Conservation (phyloP, 1,140 invertebrate genomes). For the Bradysia coprophila region DNA sequence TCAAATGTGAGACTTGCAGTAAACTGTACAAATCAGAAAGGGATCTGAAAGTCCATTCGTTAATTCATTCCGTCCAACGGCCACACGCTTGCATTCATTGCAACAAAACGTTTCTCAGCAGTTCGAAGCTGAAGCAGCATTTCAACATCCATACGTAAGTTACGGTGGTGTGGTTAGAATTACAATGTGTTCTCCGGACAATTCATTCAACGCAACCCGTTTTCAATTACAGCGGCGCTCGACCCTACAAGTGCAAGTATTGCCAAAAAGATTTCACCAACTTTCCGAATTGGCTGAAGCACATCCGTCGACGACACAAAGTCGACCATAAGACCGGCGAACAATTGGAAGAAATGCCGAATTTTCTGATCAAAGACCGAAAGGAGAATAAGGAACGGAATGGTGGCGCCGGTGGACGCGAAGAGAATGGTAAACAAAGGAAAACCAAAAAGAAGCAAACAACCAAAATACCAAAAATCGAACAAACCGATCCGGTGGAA, state of each 20-base stretch:
- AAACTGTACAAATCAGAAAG: constrained; percentile 31
- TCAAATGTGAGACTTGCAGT: constrained; percentile 25
- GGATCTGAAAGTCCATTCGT: constrained; percentile 28
- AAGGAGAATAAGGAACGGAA: constrained; percentile 17
- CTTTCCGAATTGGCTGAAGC: constrained; percentile 35
- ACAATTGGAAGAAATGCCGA: constrained; percentile 23
- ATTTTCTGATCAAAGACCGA: constrained; percentile 16
- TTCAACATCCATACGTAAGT: constrained; percentile 33
- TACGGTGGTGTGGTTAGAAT: constrained; percentile 4
- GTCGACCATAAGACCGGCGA: constrained; percentile 30
- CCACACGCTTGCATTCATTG: constrained; percentile 28
- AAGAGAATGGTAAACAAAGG: constrained; percentile 3
- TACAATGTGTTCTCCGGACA: too few species aligned
- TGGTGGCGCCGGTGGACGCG: constrained; percentile 12
- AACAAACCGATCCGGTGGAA: not conserved
- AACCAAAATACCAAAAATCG: not conserved
- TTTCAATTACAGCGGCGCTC: too few species aligned
- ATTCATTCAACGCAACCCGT: too few species aligned
- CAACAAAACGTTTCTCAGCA: constrained; percentile 29
- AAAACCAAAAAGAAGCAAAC: not conserved
- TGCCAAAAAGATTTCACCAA: constrained; percentile 33
- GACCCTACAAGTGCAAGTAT: constrained; percentile 32
- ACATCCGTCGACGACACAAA: constrained; percentile 30
- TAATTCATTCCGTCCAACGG: constrained; percentile 25
- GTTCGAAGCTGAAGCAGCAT: constrained; percentile 32